Evolutionary conservation across 1,140 invertebrate genomes (phyloP), one percentile per base, ranked within the genome.

Genomic region (Zaprionus ghesquierei): DNA sequence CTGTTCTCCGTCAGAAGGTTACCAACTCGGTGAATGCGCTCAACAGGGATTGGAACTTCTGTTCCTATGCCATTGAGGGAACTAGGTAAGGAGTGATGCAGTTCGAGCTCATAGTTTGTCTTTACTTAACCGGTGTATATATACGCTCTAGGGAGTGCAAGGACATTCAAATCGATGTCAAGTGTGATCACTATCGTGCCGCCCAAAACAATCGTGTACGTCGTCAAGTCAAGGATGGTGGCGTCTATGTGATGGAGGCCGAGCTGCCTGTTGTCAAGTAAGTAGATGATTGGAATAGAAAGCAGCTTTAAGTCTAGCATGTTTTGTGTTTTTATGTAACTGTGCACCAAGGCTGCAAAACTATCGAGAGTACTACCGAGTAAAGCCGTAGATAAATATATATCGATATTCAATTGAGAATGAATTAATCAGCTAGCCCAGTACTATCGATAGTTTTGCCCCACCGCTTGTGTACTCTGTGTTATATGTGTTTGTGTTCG

Each of bases 41-140:
- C 15, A 98, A 98, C 84, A 94, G 97, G 78, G 96, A 98, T 75
- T 98, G 97, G 97, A 97, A 97, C 93, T 97, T 98, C 95, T 98
- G 97, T 90, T 97, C 97, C 0, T 97, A 97, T 80, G 96, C 95
- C 75, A 94, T 95, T n/a, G 95, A 97, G 31, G 91, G 91, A 44
- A 92, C 91, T 3, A 79, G 81, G 81, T 87, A 44, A 22, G 46
- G n/a, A n/a, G n/a, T n/a, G n/a, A n/a, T n/a, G n/a, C n/a, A n/a
- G 59, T 2, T 15, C 18, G 2, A 15, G 5, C 5, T 38, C 2
- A 35, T 25, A n/a, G 18, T 10, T 15, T 13, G 6, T 13, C 2
- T 10, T 8, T 38, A 5, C 22, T 38, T 6, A 38, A 1, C 12
- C 1, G 1, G 10, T 35, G 0, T 41, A 5, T 51, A 18, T 22